These are phyloP conservation scores for Astropecten irregularis DNA, from an alignment of 53 echinoderm and acorn worm species.

Conservation along the genomic window DNA sequence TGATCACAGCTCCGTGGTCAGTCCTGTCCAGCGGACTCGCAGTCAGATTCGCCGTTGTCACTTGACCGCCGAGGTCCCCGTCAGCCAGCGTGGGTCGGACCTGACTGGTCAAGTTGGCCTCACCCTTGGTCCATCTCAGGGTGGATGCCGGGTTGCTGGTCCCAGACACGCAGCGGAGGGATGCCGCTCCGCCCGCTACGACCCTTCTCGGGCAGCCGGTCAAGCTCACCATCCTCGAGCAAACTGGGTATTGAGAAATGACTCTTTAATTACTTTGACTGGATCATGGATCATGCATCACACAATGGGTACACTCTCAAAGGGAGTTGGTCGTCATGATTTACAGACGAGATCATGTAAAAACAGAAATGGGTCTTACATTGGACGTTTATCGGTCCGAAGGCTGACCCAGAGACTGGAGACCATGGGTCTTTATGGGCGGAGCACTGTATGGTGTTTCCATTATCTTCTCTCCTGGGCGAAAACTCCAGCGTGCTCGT, in stretches of 20 bases:
- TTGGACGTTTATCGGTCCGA: slow-evolving; percentile 10
- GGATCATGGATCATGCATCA: too few relatives aligned
- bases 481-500: neutral
- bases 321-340: too few relatives aligned
- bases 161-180: neutral
- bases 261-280: too few relatives aligned
- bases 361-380: slow-evolving; percentile 1
- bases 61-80: neutral
- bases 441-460: neutral
- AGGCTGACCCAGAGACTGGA: neutral
- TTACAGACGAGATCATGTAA: too few relatives aligned
- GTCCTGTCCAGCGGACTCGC: neutral
- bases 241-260: too few relatives aligned
- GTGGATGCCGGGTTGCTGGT: neutral
- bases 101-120: neutral
- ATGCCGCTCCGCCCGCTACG: neutral
- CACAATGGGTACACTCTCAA: too few relatives aligned
- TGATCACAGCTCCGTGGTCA: neutral
- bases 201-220: neutral
- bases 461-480: neutral
- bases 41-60: neutral
- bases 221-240: neutral
- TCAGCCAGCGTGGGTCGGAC: neutral
- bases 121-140: neutral
- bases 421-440: neutral